phyloP scores from a whole-genome alignment of 2,113 vertebrate species.

The Seriola rivoliana region DNA sequence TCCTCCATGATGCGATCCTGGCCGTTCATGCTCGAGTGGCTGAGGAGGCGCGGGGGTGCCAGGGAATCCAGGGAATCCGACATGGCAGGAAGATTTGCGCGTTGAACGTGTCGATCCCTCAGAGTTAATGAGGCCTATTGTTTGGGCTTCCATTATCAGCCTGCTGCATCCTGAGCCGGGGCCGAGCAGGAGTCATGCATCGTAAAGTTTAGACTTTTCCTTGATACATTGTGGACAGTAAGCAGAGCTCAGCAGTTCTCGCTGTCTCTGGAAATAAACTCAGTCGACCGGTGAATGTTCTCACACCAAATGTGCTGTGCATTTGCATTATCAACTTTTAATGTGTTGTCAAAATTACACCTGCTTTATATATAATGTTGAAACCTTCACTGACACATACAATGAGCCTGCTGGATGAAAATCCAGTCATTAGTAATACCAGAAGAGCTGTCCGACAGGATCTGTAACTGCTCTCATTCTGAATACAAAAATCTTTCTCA shows the following conservation, averaged over 20 bases:
- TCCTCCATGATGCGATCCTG: constrained; percentile 44
- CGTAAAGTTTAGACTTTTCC: constrained; percentile 46
- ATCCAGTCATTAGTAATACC: constrained; percentile 29
- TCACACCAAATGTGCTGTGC: constrained; percentile 13
- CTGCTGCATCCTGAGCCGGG: constrained; percentile 41
- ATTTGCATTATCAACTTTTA: constrained; percentile 2
- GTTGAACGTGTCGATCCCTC: constrained; percentile 53
- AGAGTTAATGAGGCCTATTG: constrained; percentile 68
- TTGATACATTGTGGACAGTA: constrained; percentile 44
- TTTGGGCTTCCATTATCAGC: constrained; percentile 70
- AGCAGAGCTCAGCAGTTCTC: constrained; percentile 56
- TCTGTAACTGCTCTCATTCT: constrained; percentile 48
- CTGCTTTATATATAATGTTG: neutral
- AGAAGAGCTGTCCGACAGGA: neutral
- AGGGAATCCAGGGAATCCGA: constrained; percentile 41
- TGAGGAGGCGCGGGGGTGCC: constrained; percentile 38
- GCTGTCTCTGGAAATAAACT: constrained; percentile 26
- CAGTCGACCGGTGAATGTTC: constrained; percentile 4
- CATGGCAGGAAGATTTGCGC: constrained; percentile 55
- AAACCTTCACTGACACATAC: constrained; percentile 15
- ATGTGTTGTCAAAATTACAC: constrained; percentile 5
- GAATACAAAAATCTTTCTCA: constrained; percentile 58
- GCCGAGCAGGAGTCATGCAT: constrained; percentile 40
- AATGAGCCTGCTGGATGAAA: neutral
- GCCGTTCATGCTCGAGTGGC: constrained; percentile 20